Evolutionary conservation across 2,888 invertebrate species (phyloP), one percentile per base, ranked within the genome.

Genomic region (Pollenia angustigena): DNA sequence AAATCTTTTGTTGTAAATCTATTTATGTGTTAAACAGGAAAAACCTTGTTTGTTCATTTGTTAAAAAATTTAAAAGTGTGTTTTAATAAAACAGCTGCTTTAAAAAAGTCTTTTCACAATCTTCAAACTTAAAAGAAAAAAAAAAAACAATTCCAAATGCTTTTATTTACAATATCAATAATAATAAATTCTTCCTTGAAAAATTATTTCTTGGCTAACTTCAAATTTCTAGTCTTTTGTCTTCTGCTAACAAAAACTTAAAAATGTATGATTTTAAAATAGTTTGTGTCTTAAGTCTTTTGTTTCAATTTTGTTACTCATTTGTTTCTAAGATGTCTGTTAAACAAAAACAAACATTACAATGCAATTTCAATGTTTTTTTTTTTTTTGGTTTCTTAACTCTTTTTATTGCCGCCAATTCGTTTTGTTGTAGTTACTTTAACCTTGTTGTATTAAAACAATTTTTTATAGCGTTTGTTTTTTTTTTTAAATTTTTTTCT

Each of bases 391-490:
- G n/a, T 66, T 72, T 54, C 46, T 44, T 72, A 46, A 48, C 1
- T 12, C 23, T 69, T 66, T 60, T 62, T 64, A 58, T 50, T 58
- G 23, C 56, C 46, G 48, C 48, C 40, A 72, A 56, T 48, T 83
- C 46, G 32, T 68, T 54, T 54, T 32, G 18, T 81, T 52, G 44
- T 40, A 18, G 40, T 16, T 80, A n/a, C 46, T 52, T 66, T 78
- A 68, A 81, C 84, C 84, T 85, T 85, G 80, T 54, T 74, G n/a
- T 56, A 76, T 69, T 62, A 40, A 54, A 54, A 40, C 46, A 46
- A 81, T 32, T 16, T 64, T 46, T 52, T 81, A n/a, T 54, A 11
- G 16, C 32, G 16, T 16, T 44, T 46, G 16, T 56, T 62, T 1
- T 52, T 40, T 46, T 54, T 23, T 81, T 54, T 3, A 23, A 16